phyloP scores from a whole-genome alignment of 2,888 invertebrate species.

The Papilio elwesi region DNA sequence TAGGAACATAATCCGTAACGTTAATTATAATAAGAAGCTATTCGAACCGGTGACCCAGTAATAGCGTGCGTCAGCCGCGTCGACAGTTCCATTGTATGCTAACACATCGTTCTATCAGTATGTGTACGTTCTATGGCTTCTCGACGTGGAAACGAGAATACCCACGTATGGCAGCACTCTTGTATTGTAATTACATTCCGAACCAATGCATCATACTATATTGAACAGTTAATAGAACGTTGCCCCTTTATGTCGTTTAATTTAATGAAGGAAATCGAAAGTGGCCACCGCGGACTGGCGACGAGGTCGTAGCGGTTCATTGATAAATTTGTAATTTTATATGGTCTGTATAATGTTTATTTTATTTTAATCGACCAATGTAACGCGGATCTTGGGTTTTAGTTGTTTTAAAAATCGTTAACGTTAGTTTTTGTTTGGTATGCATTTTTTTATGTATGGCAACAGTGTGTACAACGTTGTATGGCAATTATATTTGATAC shows the following conservation, averaged over 20 bases:
- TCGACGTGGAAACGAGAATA: constrained; percentile 23
- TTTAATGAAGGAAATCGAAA: constrained; percentile 18
- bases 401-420: too few species aligned
- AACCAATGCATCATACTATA: constrained; percentile 21
- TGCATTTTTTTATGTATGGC: too few species aligned
- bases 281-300: not conserved
- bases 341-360: constrained; percentile 24
- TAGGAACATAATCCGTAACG: constrained; percentile 31
- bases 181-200: constrained; percentile 29
- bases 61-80: constrained; percentile 46
- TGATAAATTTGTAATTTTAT: constrained; percentile 15
- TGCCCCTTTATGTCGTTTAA: constrained; percentile 15
- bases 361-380: constrained; percentile 19
- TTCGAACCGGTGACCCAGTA: constrained; percentile 66
- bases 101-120: constrained; percentile 46
- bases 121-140: constrained; percentile 7
- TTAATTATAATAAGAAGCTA: constrained; percentile 41
- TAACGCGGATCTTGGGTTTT: too few species aligned
- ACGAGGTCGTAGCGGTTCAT: constrained; percentile 16
- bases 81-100: constrained; percentile 69
- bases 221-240: constrained; percentile 26
- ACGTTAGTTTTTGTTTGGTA: too few species aligned
- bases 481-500: too few species aligned
- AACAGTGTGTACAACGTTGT: too few species aligned
- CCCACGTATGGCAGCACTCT: constrained; percentile 38